Evolutionary conservation across 1,140 invertebrate species (phyloP).

Genomic region (Penaeus chinensis): DNA sequence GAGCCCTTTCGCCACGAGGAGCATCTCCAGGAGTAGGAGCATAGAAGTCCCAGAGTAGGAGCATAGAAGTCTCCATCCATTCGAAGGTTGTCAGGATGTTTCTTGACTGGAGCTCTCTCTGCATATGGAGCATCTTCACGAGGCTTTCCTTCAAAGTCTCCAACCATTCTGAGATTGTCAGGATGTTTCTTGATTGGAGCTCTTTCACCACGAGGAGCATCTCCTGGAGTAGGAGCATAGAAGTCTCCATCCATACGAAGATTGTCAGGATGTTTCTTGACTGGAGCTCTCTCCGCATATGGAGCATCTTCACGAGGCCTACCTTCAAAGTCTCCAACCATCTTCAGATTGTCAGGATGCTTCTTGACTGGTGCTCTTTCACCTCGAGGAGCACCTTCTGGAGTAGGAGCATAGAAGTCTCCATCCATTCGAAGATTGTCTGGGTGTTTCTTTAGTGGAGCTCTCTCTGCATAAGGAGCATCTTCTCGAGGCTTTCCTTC

Average conservation of each 20-base stretch:
- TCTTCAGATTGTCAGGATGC: not conserved
- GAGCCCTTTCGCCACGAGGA: too few relatives aligned
- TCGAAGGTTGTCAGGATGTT: too few relatives aligned
- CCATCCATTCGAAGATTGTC: conserved; percentile 12
- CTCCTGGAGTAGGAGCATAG: conserved; percentile 68
- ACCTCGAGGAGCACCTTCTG: not conserved
- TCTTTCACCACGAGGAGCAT: conserved; percentile 59
- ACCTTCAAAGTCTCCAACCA: conserved; percentile 1
- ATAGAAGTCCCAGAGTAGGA: not conserved
- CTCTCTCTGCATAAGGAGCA: conserved; percentile 7
- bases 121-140: too few relatives aligned
- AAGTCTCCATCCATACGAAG: conserved; percentile 47
- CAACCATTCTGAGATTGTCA: conserved; percentile 72
- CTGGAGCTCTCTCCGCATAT: not conserved
- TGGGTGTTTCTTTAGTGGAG: conserved; percentile 1
- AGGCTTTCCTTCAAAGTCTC: too few relatives aligned
- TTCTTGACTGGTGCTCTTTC: not conserved
- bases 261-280: conserved; percentile 36
- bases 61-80: too few relatives aligned
- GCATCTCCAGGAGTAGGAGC: not conserved
- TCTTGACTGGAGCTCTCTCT: too few relatives aligned
- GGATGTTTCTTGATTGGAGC: conserved; percentile 53
- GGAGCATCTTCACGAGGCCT: conserved; percentile 1
- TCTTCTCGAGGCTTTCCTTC: conserved; percentile 10
- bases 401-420: not conserved